A percentile compares a stretch with the other conserved stretches of the same genome.
phyloP scores from a whole-genome alignment of 2,888 invertebrate species.

The Pseudococcus jackbeardsleyi region DNA sequence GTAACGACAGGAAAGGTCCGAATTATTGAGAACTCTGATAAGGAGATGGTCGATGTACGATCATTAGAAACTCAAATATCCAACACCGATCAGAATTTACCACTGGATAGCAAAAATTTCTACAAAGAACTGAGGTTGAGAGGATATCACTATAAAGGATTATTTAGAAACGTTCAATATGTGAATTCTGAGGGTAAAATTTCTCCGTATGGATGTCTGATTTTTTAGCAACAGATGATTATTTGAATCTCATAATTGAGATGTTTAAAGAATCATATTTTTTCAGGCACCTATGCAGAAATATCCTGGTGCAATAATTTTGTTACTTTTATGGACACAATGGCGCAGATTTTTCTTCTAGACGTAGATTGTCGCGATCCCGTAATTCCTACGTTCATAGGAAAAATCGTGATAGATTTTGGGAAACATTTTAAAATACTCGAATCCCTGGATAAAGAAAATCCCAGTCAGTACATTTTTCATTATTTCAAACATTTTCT shows the following conservation, averaged over 20 bases:
- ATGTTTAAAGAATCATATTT: not conserved
- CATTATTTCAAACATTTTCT: not conserved
- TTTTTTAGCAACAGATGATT: not conserved
- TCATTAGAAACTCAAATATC: conserved; percentile 70
- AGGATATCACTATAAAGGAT: conserved; percentile 74
- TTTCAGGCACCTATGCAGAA: not conserved
- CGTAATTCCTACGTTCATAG: not conserved
- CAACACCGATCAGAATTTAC: conserved; percentile 69
- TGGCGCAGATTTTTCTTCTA: not conserved
- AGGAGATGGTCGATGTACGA: conserved; percentile 73
- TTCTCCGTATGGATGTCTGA: not conserved
- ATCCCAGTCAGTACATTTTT: not conserved
- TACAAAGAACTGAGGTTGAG: conserved; percentile 72
- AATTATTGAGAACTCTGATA: conserved; percentile 73
- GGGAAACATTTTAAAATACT: conserved; percentile 32
- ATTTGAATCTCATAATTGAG: no score
- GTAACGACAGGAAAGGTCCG: conserved; percentile 73
- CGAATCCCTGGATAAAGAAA: not conserved
- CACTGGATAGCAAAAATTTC: conserved; percentile 72
- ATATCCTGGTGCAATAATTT: conserved; percentile 44
- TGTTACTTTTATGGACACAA: conserved; percentile 3
- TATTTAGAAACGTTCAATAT: conserved; percentile 75
- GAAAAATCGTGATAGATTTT: conserved; percentile 1
- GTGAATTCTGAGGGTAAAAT: conserved; percentile 72
- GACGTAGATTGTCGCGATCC: not conserved